Evolutionary conservation across 2,888 invertebrate genomes (phyloP), one percentile per base, ranked within the genome.

Genomic region (Hylaea fasciaria): DNA sequence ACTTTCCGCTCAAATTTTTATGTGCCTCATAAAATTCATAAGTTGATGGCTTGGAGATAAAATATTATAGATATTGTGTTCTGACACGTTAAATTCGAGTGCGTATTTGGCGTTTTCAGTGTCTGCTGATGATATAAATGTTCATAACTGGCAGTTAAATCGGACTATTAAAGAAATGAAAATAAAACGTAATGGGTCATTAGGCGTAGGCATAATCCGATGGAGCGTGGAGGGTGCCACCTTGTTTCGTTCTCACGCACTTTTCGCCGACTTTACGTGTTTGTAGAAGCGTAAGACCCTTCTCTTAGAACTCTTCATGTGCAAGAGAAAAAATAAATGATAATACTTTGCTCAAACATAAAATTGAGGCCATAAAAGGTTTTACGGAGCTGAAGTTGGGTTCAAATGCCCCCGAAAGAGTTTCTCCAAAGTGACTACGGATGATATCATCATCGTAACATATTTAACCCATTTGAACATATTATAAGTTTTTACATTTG

Each of bases 191-290:
- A 83, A 83, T 81, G 79, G 83, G 78, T 81, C 80, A 83, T 85
- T 86, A 83, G 63, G 60, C 68, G 62, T 63, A 52, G 59, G 65
- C 56, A 78, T 78, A 80, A 76, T 80, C 76, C 78, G 72, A 69
- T 76, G 77, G 73, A 74, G 76, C 78, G 78, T 74, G 66, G 70
- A 67, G 65, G 76, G 71, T 71, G 76, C 69, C 85, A 82, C 77
- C 84, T 86, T 87, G 86, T 83, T 82, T 81, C 78, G 75, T 86
- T 88, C 86, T 82, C 87, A 88, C 84, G 83, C 81, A 78, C 77
- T 82, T 76, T 77, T 76, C 72, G 74, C 70, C 72, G 71, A 70
- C 74, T 73, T 73, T 78, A 75, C 72, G 78, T 77, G 78, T 81
- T 80, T 77, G 73, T 68, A 76, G 77, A 73, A 77, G 78, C 80